Conservation (phyloP, 1,140 invertebrate genomes). For the Ceratina calcarata region DNA sequence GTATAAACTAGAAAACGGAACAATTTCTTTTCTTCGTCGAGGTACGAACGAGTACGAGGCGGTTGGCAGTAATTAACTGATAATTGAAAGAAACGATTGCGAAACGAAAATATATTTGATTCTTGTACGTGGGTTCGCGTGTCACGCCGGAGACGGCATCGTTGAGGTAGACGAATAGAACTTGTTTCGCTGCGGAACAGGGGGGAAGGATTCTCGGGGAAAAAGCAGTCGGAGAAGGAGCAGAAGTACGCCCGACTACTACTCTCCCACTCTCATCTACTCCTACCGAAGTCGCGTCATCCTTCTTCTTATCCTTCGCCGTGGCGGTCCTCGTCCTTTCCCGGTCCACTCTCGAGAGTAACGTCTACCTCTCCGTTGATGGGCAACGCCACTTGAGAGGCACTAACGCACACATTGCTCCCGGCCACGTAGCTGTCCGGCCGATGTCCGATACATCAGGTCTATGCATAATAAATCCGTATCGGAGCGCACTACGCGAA, state of each 20-base stretch:
- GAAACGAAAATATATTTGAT: constrained; percentile 4
- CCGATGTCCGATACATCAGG: constrained; percentile 76
- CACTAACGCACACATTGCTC: constrained; percentile 27
- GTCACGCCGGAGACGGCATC: constrained; percentile 8
- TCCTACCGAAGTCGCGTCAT: constrained; percentile 42
- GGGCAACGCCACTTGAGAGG: constrained; percentile 43
- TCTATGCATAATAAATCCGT: constrained; percentile 75
- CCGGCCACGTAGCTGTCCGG: constrained; percentile 31
- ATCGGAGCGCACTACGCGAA: constrained; percentile 31
- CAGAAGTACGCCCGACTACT: not conserved
- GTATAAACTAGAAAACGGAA: not conserved
- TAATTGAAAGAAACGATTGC: constrained; percentile 4
- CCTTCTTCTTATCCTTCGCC: constrained; percentile 54
- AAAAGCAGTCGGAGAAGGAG: not conserved
- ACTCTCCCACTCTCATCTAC: constrained; percentile 44
- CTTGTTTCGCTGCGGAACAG: not conserved
- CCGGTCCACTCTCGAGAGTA: constrained; percentile 66
- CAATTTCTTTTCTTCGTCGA: not conserved
- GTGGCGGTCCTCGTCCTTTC: constrained; percentile 52
- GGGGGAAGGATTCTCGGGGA: constrained; percentile 26
- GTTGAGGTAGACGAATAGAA: constrained; percentile 34
- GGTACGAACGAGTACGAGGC: not conserved
- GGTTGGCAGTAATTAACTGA: constrained; percentile 9
- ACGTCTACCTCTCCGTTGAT: constrained; percentile 49
- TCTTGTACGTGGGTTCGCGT: not conserved